phyloP scores from a whole-genome alignment of 2,797 vertebrate genomes.

The Nyctalus aviator region DNA sequence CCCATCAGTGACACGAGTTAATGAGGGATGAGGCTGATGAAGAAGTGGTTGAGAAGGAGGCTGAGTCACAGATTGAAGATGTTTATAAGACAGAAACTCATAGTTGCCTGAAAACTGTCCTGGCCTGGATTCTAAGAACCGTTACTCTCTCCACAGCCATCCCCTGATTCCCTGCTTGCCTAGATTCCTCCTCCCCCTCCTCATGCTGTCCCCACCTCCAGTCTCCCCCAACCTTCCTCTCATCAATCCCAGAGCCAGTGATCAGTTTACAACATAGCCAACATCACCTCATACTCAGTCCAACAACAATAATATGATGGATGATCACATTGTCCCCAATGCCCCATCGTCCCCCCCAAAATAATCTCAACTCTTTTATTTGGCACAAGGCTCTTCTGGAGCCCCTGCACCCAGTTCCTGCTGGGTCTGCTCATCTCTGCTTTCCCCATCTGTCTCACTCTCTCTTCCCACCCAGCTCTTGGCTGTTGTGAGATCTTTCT shows the following conservation, averaged over 20 bases:
- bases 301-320: not conserved
- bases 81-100: rapidly evolving
- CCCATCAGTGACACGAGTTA: not conserved
- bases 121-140: not conserved
- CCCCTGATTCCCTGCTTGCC: not conserved
- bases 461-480: not conserved
- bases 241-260: not conserved
- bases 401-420: not conserved
- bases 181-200: not conserved
- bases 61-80: not conserved
- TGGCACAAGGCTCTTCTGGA: not conserved
- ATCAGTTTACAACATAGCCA: not conserved
- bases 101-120: not conserved
- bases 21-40: not conserved
- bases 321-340: not conserved
- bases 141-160: rapidly evolving
- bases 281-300: not conserved
- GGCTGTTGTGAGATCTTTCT: not conserved
- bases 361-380: not conserved
- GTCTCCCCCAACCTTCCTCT: rapidly evolving
- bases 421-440: not conserved
- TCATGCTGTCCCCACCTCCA: not conserved
- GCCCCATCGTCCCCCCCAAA: not conserved
- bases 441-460: not conserved
- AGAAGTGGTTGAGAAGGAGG: not conserved